Conservation (phyloP, 2,888 invertebrate species). For the Trilocha varians region DNA sequence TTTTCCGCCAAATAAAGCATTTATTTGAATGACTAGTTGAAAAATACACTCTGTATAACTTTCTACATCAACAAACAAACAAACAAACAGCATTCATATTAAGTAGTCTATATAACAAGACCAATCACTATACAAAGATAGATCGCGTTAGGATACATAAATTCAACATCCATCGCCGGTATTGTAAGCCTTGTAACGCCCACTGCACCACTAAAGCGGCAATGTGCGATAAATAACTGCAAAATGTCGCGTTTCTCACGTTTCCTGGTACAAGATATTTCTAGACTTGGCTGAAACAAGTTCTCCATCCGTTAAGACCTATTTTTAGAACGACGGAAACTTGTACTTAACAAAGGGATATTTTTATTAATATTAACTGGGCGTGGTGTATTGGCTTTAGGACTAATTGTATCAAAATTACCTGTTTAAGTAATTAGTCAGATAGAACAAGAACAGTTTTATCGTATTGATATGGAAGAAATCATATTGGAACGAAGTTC, state of each 20-base stretch:
- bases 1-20: no score
- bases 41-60: no score
- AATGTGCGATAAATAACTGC: conserved; percentile 6
- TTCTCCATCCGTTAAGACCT: conserved; percentile 2
- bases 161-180: not conserved
- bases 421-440: not conserved
- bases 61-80: no score
- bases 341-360: conserved; percentile 2
- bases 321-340: conserved; percentile 2
- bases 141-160: not conserved
- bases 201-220: not conserved
- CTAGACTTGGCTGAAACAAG: conserved; percentile 8
- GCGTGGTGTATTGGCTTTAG: not conserved
- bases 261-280: conserved; percentile 23
- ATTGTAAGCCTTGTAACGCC: not conserved
- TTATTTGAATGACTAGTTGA: no score
- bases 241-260: conserved; percentile 12
- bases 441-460: no score
- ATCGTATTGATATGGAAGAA: no score
- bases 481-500: no score
- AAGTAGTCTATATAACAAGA: no score
- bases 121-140: no score
- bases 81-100: no score
- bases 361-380: not conserved
- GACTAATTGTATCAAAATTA: not conserved